These are phyloP conservation scores for Heliconius ismenius DNA, from an alignment of 2,888 invertebrate species.

Conservation along the genomic window DNA sequence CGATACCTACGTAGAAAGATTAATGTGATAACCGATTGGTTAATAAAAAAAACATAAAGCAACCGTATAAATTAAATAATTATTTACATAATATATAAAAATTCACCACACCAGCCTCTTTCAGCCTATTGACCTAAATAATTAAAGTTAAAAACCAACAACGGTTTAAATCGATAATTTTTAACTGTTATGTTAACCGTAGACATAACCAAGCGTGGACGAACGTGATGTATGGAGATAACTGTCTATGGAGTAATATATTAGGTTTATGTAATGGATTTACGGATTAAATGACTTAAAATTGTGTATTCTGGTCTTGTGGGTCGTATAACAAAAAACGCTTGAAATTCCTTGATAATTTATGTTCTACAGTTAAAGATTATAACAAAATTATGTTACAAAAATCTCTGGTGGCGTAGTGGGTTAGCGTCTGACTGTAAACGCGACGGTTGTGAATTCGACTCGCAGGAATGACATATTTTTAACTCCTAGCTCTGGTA, in stretches of 20 bases:
- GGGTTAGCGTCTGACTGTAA: neutral
- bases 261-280: neutral
- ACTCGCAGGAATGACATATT: too few relatives aligned
- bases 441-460: too few relatives aligned
- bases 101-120: neutral
- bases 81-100: neutral
- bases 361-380: neutral
- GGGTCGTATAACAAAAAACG: too few relatives aligned
- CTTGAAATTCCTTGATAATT: neutral
- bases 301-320: neutral
- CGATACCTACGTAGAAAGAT: neutral
- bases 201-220: constrained; percentile 18
- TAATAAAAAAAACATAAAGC: neutral
- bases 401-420: neutral
- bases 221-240: constrained; percentile 7
- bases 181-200: constrained; percentile 41
- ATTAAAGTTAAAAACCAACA: constrained; percentile 21
- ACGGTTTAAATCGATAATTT: constrained; percentile 35
- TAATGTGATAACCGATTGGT: neutral
- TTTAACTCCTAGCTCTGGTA: too few relatives aligned
- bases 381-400: neutral
- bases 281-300: neutral
- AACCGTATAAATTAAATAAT: neutral
- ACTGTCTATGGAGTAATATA: constrained; percentile 5
- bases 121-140: constrained; percentile 20